Evolutionary conservation across 2,888 invertebrate genomes (phyloP).

Genomic region (Fabriciana adippe): DNA sequence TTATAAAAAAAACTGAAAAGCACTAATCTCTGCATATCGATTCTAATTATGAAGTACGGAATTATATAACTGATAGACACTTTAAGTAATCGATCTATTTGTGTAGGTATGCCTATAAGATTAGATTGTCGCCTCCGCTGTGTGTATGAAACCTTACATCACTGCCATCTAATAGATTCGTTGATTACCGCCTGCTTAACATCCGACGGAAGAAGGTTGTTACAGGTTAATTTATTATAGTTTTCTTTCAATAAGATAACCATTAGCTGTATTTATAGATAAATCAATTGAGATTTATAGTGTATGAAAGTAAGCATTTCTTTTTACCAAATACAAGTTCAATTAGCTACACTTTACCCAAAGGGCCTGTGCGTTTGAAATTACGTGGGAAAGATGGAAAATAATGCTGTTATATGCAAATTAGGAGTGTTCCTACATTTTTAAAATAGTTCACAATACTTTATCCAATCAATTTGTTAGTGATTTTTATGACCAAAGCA

Average conservation of each 20-base stretch:
- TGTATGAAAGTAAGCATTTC: slow-evolving; percentile 27
- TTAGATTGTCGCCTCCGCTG: slow-evolving; percentile 5
- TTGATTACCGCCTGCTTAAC: slow-evolving; percentile 36
- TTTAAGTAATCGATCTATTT: slow-evolving; percentile 17
- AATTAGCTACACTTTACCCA: background rate
- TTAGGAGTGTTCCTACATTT: no score
- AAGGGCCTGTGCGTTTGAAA: background rate
- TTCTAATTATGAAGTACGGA: background rate
- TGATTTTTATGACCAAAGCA: no score
- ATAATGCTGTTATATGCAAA: no score
- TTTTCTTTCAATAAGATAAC: slow-evolving; percentile 36
- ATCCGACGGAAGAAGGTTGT: slow-evolving; percentile 38
- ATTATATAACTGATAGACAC: slow-evolving; percentile 12
- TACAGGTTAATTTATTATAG: slow-evolving; percentile 36
- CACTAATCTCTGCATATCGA: background rate
- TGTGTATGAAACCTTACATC: slow-evolving; percentile 26
- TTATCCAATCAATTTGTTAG: no score
- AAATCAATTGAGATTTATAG: slow-evolving; percentile 35
- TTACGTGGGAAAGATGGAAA: background rate
- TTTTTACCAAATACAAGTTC: slow-evolving; percentile 8
- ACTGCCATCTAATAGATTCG: slow-evolving; percentile 29
- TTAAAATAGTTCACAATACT: no score
- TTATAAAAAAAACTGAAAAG: no score
- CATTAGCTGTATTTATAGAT: slow-evolving; percentile 32
- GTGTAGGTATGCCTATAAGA: background rate